These are phyloP conservation scores for Atta colombica DNA, from an alignment of 1,140 invertebrate species.

Conservation along the genomic window DNA sequence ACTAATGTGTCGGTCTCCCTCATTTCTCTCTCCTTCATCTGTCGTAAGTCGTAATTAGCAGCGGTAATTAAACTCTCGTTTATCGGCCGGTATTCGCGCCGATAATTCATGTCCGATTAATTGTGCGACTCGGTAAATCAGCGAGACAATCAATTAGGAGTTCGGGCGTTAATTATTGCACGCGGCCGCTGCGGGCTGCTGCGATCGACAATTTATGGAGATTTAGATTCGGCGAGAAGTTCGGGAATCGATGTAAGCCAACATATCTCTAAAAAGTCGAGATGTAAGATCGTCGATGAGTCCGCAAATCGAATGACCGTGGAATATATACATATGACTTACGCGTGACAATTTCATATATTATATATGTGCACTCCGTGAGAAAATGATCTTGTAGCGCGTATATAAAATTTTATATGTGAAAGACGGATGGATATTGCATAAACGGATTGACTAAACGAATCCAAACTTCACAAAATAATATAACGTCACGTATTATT, in stretches of 20 bases:
- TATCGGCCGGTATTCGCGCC: slow-evolving; percentile 20
- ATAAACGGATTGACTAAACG: slow-evolving; percentile 19
- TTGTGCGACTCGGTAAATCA: slow-evolving; percentile 62
- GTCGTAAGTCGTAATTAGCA: slow-evolving; percentile 61
- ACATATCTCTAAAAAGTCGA: slow-evolving; percentile 16
- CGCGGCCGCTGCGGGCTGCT: neutral
- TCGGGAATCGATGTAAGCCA: slow-evolving; percentile 1
- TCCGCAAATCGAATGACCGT: neutral
- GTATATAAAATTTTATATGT: slow-evolving; percentile 18
- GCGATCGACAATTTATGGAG: slow-evolving; percentile 48
- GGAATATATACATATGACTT: slow-evolving; percentile 28
- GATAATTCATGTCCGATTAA: slow-evolving; percentile 63
- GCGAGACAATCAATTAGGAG: slow-evolving; percentile 62
- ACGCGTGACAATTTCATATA: slow-evolving; percentile 10
- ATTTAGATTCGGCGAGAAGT: slow-evolving; percentile 47
- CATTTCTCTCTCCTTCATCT: slow-evolving; percentile 20
- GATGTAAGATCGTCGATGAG: slow-evolving; percentile 28
- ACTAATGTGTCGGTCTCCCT: neutral
- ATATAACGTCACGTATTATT: neutral
- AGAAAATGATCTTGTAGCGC: slow-evolving; percentile 26
- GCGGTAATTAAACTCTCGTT: slow-evolving; percentile 58
- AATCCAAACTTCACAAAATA: slow-evolving; percentile 44
- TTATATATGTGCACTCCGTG: neutral
- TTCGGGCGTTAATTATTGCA: slow-evolving; percentile 59
- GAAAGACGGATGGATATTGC: neutral